Percentiles rank a stretch among this genome's conserved stretches.
phyloP scores from a whole-genome alignment of 1,140 invertebrate species.

The Eulimnadia texana region DNA sequence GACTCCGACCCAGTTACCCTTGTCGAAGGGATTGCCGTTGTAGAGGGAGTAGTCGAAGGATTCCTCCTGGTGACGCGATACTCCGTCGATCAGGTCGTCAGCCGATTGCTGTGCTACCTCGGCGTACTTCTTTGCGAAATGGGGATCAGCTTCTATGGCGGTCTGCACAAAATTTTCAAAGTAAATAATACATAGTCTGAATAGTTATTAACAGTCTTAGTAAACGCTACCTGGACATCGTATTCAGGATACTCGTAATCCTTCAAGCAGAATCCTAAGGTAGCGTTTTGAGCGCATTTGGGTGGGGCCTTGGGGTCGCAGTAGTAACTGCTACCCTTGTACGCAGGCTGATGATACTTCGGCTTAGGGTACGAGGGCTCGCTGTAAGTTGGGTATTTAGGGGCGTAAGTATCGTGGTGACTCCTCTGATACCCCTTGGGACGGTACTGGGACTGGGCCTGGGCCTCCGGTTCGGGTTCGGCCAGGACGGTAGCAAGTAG shows the following conservation, averaged over 20 bases:
- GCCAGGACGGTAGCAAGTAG: background rate
- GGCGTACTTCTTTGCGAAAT: constrained; percentile 21
- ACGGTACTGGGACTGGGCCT: constrained; percentile 6
- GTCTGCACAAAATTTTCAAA: background rate
- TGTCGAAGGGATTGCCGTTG: constrained; percentile 15
- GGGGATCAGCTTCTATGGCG: constrained; percentile 17
- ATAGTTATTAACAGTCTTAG: background rate
- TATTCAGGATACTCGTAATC: constrained; percentile 22
- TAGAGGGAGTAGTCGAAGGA: constrained; percentile 21
- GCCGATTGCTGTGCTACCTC: constrained; percentile 22
- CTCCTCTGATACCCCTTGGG: background rate
- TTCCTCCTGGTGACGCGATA: constrained; percentile 18
- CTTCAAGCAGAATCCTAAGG: constrained; percentile 19
- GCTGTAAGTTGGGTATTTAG: constrained; percentile 16
- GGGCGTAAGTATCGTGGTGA: constrained; percentile 15
- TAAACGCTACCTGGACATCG: constrained; percentile 18
- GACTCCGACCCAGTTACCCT: constrained; percentile 20
- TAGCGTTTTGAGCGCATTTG: constrained; percentile 17
- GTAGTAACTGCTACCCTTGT: constrained; percentile 10
- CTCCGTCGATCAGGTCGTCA: constrained; percentile 20
- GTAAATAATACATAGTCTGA: background rate
- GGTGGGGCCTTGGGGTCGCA: constrained; percentile 18
- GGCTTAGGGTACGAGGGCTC: constrained; percentile 6
- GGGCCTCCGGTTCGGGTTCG: constrained; percentile 4
- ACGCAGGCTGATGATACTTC: background rate